Base-by-base conservation (phyloP, 2,888 invertebrate genomes). In the Epiblema foenella region DNA sequence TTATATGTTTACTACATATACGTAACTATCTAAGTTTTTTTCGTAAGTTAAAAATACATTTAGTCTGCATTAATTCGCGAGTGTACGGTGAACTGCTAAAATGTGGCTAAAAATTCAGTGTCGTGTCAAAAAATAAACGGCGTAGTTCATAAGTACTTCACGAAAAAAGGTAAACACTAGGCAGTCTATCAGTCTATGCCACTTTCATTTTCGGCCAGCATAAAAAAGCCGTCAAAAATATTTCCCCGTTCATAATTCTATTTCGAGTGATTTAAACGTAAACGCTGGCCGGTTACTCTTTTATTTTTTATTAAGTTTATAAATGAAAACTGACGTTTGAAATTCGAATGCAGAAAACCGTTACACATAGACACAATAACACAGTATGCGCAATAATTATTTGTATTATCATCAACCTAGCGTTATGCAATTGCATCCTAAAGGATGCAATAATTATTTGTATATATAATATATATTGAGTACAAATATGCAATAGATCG, bases 161-260 rank as follows among this genome's bases (percentile, higher is more conserved):
- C 52, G 54, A 52, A 64, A 60, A 64, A 54, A 64, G 64, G 64
- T 64, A 64, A 64, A 54, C 64, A 64, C 52, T 11, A 18, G 46
- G 24, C 46, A 54, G 52, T 54, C 64, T 64, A 54, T 64, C 37
- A n/a, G 20, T 64, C 64, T 54, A 54, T 64, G 64, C 52, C 54
- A 64, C 54, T 64, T 64, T 64, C 64, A 20, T 64, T 64, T 64
- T 54, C 64, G n/a, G 39, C 4, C n/a, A 10, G 39, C 20, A 15
- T 52, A 64, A 64, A 64, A 64, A 20, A 52, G 54, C 54, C 54
- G 64, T 24, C 64, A 54, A 64, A 64, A 51, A 64, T 39, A 51
- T 63, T 64, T 54, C 39, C n/a, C 64, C n/a, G 10, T 64, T 54
- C 52, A 54, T 54, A 11, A 39, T 64, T 64, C 37, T 54, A 64